Base-by-base conservation (phyloP, 2,797 vertebrate species). In the Delichon dasypus region DNA sequence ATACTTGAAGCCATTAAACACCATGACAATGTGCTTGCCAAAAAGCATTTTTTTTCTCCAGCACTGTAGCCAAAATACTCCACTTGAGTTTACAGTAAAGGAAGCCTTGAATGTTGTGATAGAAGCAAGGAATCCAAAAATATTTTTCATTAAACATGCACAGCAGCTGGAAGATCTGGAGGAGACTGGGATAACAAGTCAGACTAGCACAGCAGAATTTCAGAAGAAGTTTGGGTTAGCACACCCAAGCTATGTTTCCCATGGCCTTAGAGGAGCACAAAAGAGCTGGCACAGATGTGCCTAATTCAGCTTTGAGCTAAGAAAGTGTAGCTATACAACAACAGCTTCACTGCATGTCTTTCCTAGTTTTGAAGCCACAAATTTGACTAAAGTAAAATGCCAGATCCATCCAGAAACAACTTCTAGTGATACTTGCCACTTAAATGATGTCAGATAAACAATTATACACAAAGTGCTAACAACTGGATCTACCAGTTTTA, bases 81-180 rank as follows among this genome's bases (percentile, higher is more conserved):
- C 19, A 38, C 12, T 7, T 0, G 0, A 50, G 36, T 76, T 74
- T 44, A 74, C 30, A 1, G 0, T 25, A 83, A 70, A 40, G 81
- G 54, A 7, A 80, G 19, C 17, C 42, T 57, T 2, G 2, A 55
- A 19, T 10, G 5, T 55, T 70, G 29, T 3, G 13, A 77, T 1
- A 85, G 26, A 70, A 66, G 10, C 27, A 91, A 85, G 15, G 29
- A 85, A 73, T 38, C 5, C 1, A 68, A 76, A 87, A 76, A 15
- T 25, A 32, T n/a, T 82, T 82, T 70, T 58, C 17, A 78, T 62
- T 86, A 65, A 84, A 68, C 38, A 55, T 19, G 57, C 32, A 67
- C 36, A 84, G n/a, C 21, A 91, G 73, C 54, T 75, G 20, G 25
- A 89, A 76, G 36, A 78, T 25, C 64, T 79, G n/a, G 57, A 85